These are phyloP conservation scores for Tetranychus piercei DNA, from an alignment of 2,888 invertebrate genomes.

Conservation along the genomic window DNA sequence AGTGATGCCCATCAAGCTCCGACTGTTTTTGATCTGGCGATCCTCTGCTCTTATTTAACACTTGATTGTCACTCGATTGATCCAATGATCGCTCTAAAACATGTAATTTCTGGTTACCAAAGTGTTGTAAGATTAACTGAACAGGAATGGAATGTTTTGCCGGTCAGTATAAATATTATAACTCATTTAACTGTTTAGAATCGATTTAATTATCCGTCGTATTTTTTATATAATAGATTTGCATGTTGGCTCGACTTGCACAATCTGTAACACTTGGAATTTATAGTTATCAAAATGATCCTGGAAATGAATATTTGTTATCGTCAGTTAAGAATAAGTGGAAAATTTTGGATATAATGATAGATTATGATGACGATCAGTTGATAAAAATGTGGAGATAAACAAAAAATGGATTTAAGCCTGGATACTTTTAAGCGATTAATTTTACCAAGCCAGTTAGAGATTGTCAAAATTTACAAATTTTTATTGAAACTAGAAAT, in stretches of 20 bases:
- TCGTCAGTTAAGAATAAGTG: neutral
- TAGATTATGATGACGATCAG: no score
- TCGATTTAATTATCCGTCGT: no score
- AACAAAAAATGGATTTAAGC: no score
- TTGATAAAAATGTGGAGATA: no score
- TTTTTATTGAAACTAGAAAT: no score
- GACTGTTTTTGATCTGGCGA: slow-evolving; percentile 59
- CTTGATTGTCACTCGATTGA: slow-evolving; percentile 43
- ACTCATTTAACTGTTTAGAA: no score
- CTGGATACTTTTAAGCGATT: no score
- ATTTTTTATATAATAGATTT: no score
- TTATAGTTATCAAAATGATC: neutral
- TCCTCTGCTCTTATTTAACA: slow-evolving; percentile 61
- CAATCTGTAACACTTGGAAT: neutral
- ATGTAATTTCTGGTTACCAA: slow-evolving; percentile 48
- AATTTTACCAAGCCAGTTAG: no score
- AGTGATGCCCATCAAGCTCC: slow-evolving; percentile 57
- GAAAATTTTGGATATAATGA: neutral
- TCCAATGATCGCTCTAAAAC: slow-evolving; percentile 35
- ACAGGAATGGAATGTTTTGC: neutral
- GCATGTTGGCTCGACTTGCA: no score
- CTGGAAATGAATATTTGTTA: neutral
- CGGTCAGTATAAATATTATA: neutral
- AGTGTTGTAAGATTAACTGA: neutral
- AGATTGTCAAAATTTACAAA: no score